Conservation (phyloP, 2,113 vertebrate species). For the Nannobrachium achirus region DNA sequence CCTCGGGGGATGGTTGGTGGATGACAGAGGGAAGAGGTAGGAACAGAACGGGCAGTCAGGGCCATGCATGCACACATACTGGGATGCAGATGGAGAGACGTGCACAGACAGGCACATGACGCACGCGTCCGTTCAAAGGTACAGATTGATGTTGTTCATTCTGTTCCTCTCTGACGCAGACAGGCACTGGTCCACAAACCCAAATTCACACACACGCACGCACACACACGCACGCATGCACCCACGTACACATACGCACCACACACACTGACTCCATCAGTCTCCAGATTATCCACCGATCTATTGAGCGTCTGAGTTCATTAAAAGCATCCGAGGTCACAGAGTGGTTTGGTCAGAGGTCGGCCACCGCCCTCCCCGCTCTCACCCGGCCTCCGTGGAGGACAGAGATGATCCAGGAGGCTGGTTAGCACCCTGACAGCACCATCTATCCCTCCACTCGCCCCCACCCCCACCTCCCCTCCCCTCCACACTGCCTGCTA, state of each 20-base stretch:
- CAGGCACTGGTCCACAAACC: neutral
- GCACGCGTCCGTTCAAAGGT: no score
- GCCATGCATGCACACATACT: no score
- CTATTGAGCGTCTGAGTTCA: neutral
- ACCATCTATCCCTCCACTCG: neutral
- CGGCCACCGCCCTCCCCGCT: neutral
- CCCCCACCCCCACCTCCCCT: neutral
- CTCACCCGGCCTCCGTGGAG: constrained; percentile 14
- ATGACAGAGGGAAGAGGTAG: neutral
- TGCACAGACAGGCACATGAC: no score
- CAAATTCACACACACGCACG: neutral
- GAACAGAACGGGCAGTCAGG: neutral
- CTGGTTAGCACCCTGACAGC: constrained; percentile 7
- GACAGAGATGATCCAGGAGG: constrained; percentile 10
- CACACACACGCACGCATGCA: neutral
- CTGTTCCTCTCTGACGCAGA: neutral
- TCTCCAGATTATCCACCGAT: neutral
- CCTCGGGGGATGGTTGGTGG: neutral
- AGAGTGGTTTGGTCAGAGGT: constrained; percentile 13
- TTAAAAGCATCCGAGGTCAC: constrained; percentile 3
- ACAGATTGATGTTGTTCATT: no score
- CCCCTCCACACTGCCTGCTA: neutral
- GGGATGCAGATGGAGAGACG: neutral
- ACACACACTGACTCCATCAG: neutral
- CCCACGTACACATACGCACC: neutral